Evolutionary conservation across 1,140 invertebrate genomes (phyloP).

Genomic region (Drosophila bocki): DNA sequence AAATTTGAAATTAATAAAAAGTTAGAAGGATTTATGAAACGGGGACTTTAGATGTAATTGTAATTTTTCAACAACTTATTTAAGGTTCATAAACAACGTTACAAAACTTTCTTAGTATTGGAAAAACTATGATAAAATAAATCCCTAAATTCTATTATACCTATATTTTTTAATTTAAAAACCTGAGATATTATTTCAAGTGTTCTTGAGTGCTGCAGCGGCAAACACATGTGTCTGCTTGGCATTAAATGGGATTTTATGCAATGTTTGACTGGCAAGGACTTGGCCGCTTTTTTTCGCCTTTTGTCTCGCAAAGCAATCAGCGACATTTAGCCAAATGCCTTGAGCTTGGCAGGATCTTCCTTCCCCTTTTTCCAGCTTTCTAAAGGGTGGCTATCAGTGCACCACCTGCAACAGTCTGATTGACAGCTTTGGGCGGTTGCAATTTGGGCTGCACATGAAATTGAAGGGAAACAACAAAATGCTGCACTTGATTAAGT

Average conservation of each 20-base stretch:
- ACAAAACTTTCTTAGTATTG: not conserved
- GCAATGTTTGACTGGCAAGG: conserved; percentile 65
- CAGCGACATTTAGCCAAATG: conserved; percentile 51
- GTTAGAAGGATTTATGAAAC: not conserved
- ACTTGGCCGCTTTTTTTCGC: conserved; percentile 39
- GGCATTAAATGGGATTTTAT: conserved; percentile 76
- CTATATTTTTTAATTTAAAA: not conserved
- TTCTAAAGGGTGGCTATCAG: conserved; percentile 9
- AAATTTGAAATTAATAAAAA: not conserved
- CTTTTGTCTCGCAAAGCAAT: conserved; percentile 65
- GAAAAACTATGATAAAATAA: not conserved
- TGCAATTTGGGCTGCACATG: conserved; percentile 48
- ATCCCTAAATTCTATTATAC: rapidly evolving
- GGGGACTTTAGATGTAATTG: not conserved
- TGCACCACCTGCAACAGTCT: conserved; percentile 57
- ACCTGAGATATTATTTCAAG: not conserved
- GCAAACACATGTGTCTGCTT: conserved; percentile 67
- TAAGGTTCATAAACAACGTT: not conserved
- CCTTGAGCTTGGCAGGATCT: conserved; percentile 32
- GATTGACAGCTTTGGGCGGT: conserved; percentile 56
- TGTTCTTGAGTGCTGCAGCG: conserved; percentile 24
- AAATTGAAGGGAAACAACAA: conserved; percentile 53
- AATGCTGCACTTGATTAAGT: conserved; percentile 60
- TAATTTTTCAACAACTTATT: not conserved
- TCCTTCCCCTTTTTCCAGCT: not conserved